phyloP scores from a whole-genome alignment of 1,140 invertebrate genomes.

The Dermatophagoides farinae region DNA sequence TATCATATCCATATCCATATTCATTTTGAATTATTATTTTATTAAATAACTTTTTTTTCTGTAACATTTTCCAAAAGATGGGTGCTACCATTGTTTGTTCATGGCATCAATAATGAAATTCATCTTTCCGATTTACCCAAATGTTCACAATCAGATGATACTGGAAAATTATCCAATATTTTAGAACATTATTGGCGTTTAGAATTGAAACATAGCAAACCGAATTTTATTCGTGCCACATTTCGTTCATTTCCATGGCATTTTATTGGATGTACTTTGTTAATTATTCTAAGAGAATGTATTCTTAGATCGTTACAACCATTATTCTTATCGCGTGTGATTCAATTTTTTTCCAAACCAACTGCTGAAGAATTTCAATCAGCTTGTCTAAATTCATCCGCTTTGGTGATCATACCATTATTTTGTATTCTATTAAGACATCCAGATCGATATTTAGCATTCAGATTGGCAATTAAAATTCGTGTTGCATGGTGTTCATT shows the following conservation, averaged over 20 bases:
- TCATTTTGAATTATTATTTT: background rate
- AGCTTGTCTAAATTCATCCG: background rate
- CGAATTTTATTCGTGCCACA: slow-evolving; percentile 12
- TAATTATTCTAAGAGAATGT: slow-evolving; percentile 3
- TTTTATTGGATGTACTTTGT: background rate
- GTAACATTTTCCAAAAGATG: background rate
- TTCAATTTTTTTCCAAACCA: background rate
- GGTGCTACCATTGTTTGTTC: background rate
- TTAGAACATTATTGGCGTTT: slow-evolving; percentile 8
- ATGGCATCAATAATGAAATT: background rate
- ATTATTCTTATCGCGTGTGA: slow-evolving; percentile 2
- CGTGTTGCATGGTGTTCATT: slow-evolving; percentile 8
- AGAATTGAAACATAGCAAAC: slow-evolving; percentile 4
- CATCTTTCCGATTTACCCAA: background rate
- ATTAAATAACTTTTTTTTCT: background rate
- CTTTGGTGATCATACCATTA: background rate
- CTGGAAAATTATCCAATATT: background rate
- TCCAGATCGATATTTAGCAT: background rate
- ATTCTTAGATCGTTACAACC: slow-evolving; percentile 2
- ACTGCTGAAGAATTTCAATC: background rate
- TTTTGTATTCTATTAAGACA: background rate
- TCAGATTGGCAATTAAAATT: slow-evolving; percentile 5
- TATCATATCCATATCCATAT: too few species aligned
- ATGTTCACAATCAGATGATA: background rate
- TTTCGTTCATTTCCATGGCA: slow-evolving; percentile 10